Conservation (phyloP, 2,797 vertebrate species). For the Dallia pectoralis region DNA sequence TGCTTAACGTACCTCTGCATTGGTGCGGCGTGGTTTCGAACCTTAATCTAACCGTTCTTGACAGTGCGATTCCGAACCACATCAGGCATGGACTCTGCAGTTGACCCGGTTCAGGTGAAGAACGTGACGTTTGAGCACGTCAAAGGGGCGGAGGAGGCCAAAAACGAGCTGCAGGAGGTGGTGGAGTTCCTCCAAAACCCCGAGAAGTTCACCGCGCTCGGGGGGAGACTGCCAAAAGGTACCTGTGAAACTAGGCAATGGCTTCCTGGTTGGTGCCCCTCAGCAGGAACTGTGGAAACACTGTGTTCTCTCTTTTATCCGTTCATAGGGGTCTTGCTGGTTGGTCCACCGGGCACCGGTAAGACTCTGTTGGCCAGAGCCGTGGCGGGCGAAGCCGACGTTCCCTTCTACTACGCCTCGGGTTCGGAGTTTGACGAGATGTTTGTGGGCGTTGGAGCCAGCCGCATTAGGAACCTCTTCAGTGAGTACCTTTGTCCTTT, state of each 20-base stretch:
- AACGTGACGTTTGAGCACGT: slow-evolving; percentile 97
- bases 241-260: background rate
- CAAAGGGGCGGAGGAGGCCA: slow-evolving; percentile 96
- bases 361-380: slow-evolving; percentile 96
- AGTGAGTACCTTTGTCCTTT: slow-evolving; percentile 69
- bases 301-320: background rate
- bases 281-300: background rate
- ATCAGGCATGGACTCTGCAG: slow-evolving; percentile 91
- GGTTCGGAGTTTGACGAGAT: slow-evolving; percentile 99
- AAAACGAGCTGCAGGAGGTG: slow-evolving; percentile 96
- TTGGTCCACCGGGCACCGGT: slow-evolving; percentile 95
- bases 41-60: slow-evolving; percentile 75
- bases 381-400: slow-evolving; percentile 96
- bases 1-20: slow-evolving; percentile 27
- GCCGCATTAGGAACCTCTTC: slow-evolving; percentile 96
- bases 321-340: slow-evolving; percentile 84
- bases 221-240: slow-evolving; percentile 98
- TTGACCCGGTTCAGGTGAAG: slow-evolving; percentile 96
- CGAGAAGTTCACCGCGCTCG: slow-evolving; percentile 93
- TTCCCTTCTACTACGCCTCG: slow-evolving; percentile 96
- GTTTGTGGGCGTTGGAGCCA: slow-evolving; percentile 99
- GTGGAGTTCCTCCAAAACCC: slow-evolving; percentile 97
- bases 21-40: slow-evolving; percentile 65
- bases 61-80: slow-evolving; percentile 96
- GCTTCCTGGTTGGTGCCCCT: no score